Conservation (phyloP, 2,113 vertebrate species). For the Nanger granti region DNA sequence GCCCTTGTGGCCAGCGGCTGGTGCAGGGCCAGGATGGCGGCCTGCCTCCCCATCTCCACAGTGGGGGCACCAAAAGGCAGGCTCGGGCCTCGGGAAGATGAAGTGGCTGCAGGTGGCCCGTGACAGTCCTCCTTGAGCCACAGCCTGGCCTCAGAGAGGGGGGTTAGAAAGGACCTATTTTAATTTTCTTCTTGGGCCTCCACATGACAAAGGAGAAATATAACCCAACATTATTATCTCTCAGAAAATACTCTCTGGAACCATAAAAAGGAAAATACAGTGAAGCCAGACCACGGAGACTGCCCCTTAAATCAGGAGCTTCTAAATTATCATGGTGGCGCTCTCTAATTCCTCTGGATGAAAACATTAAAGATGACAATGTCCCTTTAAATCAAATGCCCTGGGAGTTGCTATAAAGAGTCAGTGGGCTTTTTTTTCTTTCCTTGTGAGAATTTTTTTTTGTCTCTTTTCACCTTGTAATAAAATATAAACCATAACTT, state of each 20-base stretch:
- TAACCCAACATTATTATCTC: slow-evolving; percentile 58
- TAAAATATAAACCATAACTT: slow-evolving; percentile 63
- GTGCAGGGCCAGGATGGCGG: rapidly evolving
- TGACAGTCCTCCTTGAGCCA: not conserved
- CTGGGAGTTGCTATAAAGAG: slow-evolving; percentile 37
- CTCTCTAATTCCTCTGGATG: slow-evolving; percentile 65
- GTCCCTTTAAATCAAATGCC: slow-evolving; percentile 66
- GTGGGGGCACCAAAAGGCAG: not conserved
- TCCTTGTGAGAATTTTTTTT: not conserved
- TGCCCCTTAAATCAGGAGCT: slow-evolving; percentile 67
- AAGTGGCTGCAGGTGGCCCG: not conserved
- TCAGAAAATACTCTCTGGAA: slow-evolving; percentile 59
- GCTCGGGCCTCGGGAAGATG: not conserved
- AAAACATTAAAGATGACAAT: slow-evolving; percentile 64
- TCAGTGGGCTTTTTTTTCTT: not conserved
- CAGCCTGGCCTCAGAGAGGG: not conserved
- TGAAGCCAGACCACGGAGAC: slow-evolving; percentile 18
- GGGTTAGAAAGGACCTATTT: slow-evolving; percentile 21
- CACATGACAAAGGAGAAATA: slow-evolving; percentile 66
- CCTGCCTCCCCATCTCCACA: rapidly evolving
- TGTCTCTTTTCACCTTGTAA: slow-evolving; percentile 47
- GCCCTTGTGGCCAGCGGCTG: not conserved
- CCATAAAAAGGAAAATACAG: slow-evolving; percentile 48
- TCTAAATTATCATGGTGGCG: slow-evolving; percentile 51
- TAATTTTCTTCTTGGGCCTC: slow-evolving; percentile 59